Conservation (phyloP, 2,888 invertebrate genomes). For the Miltochrista miniata region DNA sequence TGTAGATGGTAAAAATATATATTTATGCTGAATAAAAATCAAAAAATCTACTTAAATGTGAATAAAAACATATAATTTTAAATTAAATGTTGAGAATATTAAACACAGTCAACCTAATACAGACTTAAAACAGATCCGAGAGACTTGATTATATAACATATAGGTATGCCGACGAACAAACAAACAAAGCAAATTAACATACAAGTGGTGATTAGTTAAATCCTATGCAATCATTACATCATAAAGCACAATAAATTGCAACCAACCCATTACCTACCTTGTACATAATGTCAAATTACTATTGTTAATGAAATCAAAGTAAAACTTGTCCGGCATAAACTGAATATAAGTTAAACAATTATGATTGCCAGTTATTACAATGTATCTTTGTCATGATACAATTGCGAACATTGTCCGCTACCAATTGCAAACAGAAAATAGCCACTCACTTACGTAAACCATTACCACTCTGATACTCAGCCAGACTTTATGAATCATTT, state of each 20-base stretch:
- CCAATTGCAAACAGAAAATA: constrained; percentile 75
- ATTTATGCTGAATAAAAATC: no score
- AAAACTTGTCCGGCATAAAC: constrained; percentile 64
- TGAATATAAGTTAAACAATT: constrained; percentile 69
- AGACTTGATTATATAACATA: no score
- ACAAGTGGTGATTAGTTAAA: constrained; percentile 34
- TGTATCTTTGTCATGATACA: constrained; percentile 78
- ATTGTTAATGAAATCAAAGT: constrained; percentile 60
- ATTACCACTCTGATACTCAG: constrained; percentile 62
- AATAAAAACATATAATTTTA: no score
- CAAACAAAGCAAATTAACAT: constrained; percentile 29
- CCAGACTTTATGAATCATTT: constrained; percentile 75
- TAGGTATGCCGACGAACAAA: not conserved
- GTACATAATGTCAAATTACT: constrained; percentile 40
- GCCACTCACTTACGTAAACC: constrained; percentile 76
- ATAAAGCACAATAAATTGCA: constrained; percentile 18
- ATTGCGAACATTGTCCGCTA: constrained; percentile 71
- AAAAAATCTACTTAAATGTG: no score
- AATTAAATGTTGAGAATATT: no score
- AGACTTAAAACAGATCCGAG: no score
- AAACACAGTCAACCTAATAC: no score
- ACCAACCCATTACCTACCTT: constrained; percentile 25
- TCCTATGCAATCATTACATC: constrained; percentile 25
- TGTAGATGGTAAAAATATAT: no score
- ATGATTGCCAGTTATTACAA: constrained; percentile 68